Evolutionary conservation across 2,797 vertebrate species (phyloP).

Genomic region (Crypturellus tataupa): DNA sequence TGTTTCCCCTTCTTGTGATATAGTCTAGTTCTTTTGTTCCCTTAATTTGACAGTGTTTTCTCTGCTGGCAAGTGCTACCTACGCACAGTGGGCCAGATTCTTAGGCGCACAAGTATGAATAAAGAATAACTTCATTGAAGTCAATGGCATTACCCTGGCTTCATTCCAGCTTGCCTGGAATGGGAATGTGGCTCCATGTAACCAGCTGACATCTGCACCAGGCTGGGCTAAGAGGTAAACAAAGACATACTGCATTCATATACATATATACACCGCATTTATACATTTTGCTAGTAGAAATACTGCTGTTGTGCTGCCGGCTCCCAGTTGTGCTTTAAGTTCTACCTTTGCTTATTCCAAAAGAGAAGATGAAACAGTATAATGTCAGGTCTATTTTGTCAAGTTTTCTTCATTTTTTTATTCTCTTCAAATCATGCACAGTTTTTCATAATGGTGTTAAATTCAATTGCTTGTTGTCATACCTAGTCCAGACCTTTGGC

Average conservation of each 20-base stretch:
- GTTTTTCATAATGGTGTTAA: neutral
- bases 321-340: neutral
- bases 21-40: neutral
- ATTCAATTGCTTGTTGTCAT: neutral
- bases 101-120: slow-evolving; percentile 4
- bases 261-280: neutral
- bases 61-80: neutral
- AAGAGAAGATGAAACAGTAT: neutral
- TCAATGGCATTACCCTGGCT: slow-evolving; percentile 29
- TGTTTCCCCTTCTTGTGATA: neutral
- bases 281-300: neutral
- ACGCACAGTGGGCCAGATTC: slow-evolving; percentile 4
- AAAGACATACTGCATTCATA: neutral
- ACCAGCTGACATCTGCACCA: neutral
- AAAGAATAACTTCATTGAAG: slow-evolving; percentile 45
- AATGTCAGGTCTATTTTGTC: neutral
- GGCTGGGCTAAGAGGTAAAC: neutral
- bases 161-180: slow-evolving; percentile 13
- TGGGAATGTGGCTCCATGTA: slow-evolving; percentile 27
- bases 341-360: neutral
- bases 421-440: neutral
- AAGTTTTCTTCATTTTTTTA: neutral
- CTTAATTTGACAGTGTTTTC: neutral
- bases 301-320: neutral
- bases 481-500: neutral